These are phyloP conservation scores for Eptesicus fuscus DNA, from an alignment of 2,113 vertebrate genomes.

Conservation along the genomic window DNA sequence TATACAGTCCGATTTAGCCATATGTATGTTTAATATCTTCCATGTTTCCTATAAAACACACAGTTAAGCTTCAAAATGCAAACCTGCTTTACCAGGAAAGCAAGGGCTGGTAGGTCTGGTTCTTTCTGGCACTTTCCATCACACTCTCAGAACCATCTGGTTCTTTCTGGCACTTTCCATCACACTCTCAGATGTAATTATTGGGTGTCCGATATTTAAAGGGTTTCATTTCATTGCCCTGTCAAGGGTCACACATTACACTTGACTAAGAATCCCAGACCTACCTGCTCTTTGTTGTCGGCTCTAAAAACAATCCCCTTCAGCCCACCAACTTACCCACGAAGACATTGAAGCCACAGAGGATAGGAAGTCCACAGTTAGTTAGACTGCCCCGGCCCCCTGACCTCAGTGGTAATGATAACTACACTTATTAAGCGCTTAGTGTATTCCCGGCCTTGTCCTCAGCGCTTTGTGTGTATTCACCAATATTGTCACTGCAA, in stretches of 20 bases:
- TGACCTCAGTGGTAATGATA: not conserved
- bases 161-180: not conserved
- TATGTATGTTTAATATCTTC: not conserved
- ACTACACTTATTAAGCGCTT: not conserved
- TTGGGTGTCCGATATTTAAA: not conserved
- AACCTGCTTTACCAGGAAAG: not conserved
- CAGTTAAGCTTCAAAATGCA: not conserved
- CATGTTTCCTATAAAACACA: not conserved
- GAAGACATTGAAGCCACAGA: not conserved
- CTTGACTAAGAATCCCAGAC: not conserved
- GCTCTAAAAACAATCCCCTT: not conserved
- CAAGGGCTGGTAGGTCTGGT: not conserved
- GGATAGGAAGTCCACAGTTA: not conserved
- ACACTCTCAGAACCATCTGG: not conserved
- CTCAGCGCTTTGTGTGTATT: accelerated
- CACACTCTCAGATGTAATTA: not conserved
- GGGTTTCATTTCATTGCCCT: not conserved
- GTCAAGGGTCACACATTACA: not conserved
- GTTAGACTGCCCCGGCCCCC: not conserved
- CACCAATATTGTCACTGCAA: accelerated
- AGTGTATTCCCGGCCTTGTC: not conserved
- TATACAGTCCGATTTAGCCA: not conserved
- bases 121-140: not conserved
- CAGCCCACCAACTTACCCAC: accelerated
- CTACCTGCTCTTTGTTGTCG: not conserved